These are phyloP conservation scores for Amiota communis DNA, from an alignment of 2,888 invertebrate genomes.

Conservation along the genomic window DNA sequence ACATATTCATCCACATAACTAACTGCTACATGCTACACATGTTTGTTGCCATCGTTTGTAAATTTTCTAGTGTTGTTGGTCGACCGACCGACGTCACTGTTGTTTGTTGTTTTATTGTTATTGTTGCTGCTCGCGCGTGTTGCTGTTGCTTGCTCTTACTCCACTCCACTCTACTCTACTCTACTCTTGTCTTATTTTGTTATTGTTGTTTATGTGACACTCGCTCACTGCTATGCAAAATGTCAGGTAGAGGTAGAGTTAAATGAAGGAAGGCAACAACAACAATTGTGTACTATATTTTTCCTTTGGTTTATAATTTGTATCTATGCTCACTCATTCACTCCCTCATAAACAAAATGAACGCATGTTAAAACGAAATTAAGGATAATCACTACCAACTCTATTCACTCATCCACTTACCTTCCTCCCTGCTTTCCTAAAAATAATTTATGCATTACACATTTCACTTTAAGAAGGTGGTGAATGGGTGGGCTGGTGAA, in stretches of 20 bases:
- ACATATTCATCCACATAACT: background rate
- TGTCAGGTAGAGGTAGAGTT: slow-evolving; percentile 54
- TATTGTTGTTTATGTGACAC: slow-evolving; percentile 43
- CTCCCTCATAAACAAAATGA: background rate
- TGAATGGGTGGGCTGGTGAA: too few species aligned
- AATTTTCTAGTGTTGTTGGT: slow-evolving; percentile 41
- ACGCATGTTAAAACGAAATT: too few species aligned
- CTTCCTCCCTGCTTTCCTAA: too few species aligned
- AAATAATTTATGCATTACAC: too few species aligned
- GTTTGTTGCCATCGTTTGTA: slow-evolving; percentile 52
- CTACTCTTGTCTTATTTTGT: slow-evolving; percentile 28
- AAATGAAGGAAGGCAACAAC: too few species aligned
- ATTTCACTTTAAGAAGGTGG: too few species aligned
- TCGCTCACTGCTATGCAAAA: slow-evolving; percentile 50
- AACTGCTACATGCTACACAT: slow-evolving; percentile 32
- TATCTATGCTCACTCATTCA: slow-evolving; percentile 3
- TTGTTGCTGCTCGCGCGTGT: slow-evolving; percentile 21
- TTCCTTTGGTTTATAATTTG: background rate
- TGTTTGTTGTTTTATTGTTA: slow-evolving; percentile 29
- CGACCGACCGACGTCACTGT: slow-evolving; percentile 8
- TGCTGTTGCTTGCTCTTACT: slow-evolving; percentile 31
- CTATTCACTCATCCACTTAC: too few species aligned
- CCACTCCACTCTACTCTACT: background rate
- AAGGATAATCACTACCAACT: too few species aligned
- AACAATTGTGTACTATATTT: slow-evolving; percentile 23